Conservation (phyloP, 2,888 invertebrate species). For the Tiliacea citrago region DNA sequence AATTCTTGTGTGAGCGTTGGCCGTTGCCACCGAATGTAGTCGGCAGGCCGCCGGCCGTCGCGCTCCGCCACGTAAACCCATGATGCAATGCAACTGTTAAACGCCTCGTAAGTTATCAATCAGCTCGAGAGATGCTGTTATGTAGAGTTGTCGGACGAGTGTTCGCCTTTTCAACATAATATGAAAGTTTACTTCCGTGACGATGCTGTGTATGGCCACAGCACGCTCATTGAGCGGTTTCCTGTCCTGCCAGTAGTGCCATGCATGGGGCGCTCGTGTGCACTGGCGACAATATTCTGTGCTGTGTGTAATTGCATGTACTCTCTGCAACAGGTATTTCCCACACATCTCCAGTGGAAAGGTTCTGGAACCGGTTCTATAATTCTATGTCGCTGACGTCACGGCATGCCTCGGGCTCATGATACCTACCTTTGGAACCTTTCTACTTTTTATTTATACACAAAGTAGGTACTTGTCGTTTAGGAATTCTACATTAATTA, state of each 20-base stretch:
- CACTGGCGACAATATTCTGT: constrained; percentile 67
- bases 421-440: constrained; percentile 68
- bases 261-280: constrained; percentile 53
- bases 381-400: constrained; percentile 75
- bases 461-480: constrained; percentile 16
- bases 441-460: constrained; percentile 65
- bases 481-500: constrained; percentile 28
- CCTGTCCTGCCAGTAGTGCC: constrained; percentile 40
- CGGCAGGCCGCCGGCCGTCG: constrained; percentile 57
- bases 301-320: constrained; percentile 69
- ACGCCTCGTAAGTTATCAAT: constrained; percentile 77
- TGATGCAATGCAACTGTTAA: constrained; percentile 80
- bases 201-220: constrained; percentile 50
- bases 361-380: constrained; percentile 78
- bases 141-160: constrained; percentile 64
- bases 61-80: constrained; percentile 70
- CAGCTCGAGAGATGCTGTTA: constrained; percentile 70
- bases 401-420: constrained; percentile 70
- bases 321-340: constrained; percentile 79
- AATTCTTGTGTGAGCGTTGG: constrained; percentile 84
- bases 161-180: constrained; percentile 62
- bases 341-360: constrained; percentile 77
- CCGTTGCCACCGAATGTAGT: constrained; percentile 84
- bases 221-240: constrained; percentile 63
- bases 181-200: constrained; percentile 71